A percentile compares a stretch with the other conserved stretches of the same genome.
These are phyloP conservation scores for Triplophysa bombifrons DNA, from an alignment of 2,797 vertebrate species.

Conservation along the genomic window DNA sequence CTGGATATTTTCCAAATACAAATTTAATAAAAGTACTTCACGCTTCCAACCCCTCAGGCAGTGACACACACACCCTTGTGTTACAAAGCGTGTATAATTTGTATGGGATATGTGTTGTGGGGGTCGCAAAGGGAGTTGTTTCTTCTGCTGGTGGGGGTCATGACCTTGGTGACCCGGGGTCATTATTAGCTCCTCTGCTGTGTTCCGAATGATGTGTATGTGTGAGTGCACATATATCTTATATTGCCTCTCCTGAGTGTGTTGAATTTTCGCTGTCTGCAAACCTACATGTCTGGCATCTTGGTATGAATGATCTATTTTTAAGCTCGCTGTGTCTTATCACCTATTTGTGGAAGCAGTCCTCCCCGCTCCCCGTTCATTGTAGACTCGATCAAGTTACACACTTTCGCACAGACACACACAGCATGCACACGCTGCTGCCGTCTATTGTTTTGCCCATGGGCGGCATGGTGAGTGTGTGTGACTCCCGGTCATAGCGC, in stretches of 20 bases:
- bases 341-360: background rate
- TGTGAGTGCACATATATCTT: background rate
- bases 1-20: background rate
- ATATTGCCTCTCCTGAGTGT: background rate
- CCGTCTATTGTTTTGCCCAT: background rate
- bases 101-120: background rate
- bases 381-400: slow-evolving; percentile 28
- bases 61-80: background rate
- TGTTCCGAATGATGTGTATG: background rate
- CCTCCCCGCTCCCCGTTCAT: slow-evolving; percentile 19
- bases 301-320: slow-evolving; percentile 26
- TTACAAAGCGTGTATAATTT: slow-evolving; percentile 23
- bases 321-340: slow-evolving; percentile 37
- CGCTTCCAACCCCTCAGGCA: slow-evolving; percentile 8
- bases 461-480: background rate
- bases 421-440: background rate
- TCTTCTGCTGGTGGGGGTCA: slow-evolving; percentile 33
- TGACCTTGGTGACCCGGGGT: slow-evolving; percentile 35
- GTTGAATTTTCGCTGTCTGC: background rate
- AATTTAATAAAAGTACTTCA: background rate
- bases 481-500: slow-evolving; percentile 35
- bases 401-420: background rate
- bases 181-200: slow-evolving; percentile 25
- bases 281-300: background rate
- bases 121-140: slow-evolving; percentile 35